Evolutionary conservation across 2,888 invertebrate species (phyloP), one percentile per base, ranked within the genome.

Genomic region (Leucophenga maculata): DNA sequence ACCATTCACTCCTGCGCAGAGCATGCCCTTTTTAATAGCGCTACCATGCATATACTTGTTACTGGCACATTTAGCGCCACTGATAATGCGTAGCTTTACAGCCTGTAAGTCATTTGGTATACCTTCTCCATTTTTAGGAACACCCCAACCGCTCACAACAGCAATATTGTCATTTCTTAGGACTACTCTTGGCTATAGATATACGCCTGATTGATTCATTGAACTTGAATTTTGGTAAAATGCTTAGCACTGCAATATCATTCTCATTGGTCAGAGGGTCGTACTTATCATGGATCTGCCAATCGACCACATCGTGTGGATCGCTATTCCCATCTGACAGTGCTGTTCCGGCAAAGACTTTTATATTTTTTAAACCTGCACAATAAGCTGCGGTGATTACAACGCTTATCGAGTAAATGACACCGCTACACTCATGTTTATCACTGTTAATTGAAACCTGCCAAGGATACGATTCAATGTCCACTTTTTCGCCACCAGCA

Each of bases 321-420:
- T 16, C 1, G 1, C 78, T 77, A 44, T 76, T 76, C 1, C 64
- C 67, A 18, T 50, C 77, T 64, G 80, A 86, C 26, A 83, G 87
- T 0, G 89, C 87, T 0, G 91, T 90, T 0, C 91, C 91, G 4
- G 88, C 90, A 0, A 91, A 89, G 11, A 91, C 64, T 1, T 60
- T 68, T 0, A 69, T 54, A 18, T 44, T n/a, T 3, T 13, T 16
- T 6, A 6, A 1, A 20, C 87, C 59, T 62, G 68, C 87, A 76
- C 91, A 92, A 78, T 92, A 91, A 1, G 91, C 91, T 18, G 91
- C 91, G 0, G 91, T 91, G 1, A 91, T 59, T 1, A 90, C 85
- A 20, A 74, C 65, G 54, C 90, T 89, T 46, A 89, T 85, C 20
- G 79, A 79, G 50, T 88, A 88, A 0, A 92, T 83, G 6, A 90